These are phyloP conservation scores for Cheirogaleus medius DNA, from an alignment of 2,113 vertebrate species.

Conservation along the genomic window DNA sequence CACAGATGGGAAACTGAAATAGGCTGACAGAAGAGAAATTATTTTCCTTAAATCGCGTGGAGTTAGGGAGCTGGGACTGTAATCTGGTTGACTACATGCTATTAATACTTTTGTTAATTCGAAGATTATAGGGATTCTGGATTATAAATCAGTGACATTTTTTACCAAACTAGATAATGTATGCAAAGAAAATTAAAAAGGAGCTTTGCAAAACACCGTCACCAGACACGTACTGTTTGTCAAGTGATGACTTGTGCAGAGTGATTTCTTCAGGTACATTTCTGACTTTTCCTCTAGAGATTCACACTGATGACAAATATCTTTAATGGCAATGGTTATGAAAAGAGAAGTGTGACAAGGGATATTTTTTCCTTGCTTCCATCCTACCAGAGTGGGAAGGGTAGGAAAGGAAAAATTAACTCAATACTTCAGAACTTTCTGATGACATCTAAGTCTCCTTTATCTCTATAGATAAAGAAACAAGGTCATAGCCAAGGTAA, in stretches of 20 bases:
- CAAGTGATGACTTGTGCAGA: neutral
- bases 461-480: neutral
- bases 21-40: neutral
- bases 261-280: neutral
- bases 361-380: neutral
- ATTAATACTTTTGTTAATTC: neutral
- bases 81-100: neutral
- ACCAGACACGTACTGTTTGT: neutral
- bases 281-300: constrained; percentile 6
- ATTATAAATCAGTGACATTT: neutral
- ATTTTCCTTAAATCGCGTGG: neutral
- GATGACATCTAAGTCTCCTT: neutral
- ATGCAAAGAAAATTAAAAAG: neutral
- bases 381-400: neutral
- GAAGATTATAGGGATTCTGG: neutral
- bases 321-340: neutral
- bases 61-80: neutral
- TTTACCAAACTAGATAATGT: neutral
- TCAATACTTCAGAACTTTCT: neutral
- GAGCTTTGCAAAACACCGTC: neutral
- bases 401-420: neutral
- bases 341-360: neutral
- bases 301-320: neutral
- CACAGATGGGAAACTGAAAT: constrained; percentile 1
- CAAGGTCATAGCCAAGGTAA: neutral